Evolutionary conservation across 2,797 vertebrate species (phyloP).

Genomic region (Acipenser ruthenus): DNA sequence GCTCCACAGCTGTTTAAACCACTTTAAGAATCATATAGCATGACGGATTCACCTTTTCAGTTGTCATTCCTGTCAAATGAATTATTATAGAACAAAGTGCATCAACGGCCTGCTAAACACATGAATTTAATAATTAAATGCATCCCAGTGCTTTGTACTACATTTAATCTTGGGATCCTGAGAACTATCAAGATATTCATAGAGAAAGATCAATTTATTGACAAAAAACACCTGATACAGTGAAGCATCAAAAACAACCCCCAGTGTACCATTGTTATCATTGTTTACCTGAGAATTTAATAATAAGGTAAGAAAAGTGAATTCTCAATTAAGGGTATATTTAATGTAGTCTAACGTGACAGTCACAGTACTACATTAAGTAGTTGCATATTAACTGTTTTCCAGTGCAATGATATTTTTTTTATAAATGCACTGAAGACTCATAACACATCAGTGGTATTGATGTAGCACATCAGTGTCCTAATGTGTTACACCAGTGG

Average conservation of each 20-base stretch:
- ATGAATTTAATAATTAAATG: neutral
- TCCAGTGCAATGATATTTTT: too few species aligned
- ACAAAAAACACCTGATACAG: neutral
- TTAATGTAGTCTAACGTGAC: too few species aligned
- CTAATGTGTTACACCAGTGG: slow-evolving; percentile 20
- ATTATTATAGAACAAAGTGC: neutral
- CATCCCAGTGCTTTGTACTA: neutral
- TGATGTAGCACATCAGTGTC: slow-evolving; percentile 7
- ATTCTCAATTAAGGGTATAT: too few species aligned
- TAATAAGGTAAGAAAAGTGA: too few species aligned
- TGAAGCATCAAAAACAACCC: neutral
- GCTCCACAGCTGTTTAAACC: neutral
- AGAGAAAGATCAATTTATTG: neutral
- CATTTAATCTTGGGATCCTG: neutral
- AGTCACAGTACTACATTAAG: too few species aligned
- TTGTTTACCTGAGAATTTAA: too few species aligned
- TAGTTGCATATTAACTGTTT: too few species aligned
- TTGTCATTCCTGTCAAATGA: neutral
- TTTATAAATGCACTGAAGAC: too few species aligned
- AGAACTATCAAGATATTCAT: neutral
- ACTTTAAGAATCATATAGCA: neutral
- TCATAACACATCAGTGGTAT: neutral
- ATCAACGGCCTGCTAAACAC: neutral
- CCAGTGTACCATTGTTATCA: neutral
- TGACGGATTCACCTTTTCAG: neutral